phyloP scores from a whole-genome alignment of 2,888 invertebrate genomes.

The Mechanitis mazaeus region DNA sequence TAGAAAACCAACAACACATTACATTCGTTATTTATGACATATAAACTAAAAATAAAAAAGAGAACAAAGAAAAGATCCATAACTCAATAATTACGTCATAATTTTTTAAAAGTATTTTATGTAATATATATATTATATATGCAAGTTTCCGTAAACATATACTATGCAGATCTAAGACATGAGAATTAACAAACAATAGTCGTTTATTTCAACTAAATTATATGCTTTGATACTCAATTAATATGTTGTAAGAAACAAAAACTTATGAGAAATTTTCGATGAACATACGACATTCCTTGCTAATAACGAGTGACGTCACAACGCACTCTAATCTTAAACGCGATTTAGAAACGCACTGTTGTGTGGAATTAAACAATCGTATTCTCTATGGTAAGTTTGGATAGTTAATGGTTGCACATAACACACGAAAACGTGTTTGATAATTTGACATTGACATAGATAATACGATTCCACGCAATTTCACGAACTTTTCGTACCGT shows the following conservation, averaged over 20 bases:
- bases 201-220: conserved; percentile 11
- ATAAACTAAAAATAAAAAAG: background rate
- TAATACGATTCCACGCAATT: no score
- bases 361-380: no score
- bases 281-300: background rate
- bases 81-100: background rate
- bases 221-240: conserved; percentile 7
- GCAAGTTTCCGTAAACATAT: background rate
- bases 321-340: no score
- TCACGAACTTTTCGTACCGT: no score
- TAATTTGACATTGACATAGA: no score
- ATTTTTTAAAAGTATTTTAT: background rate
- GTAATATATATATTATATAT: conserved; percentile 1
- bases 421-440: no score
- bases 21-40: no score
- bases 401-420: no score
- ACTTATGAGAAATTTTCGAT: conserved; percentile 12
- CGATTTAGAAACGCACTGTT: no score
- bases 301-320: no score
- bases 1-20: no score
- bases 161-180: conserved; percentile 9
- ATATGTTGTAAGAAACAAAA: conserved; percentile 6
- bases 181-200: conserved; percentile 18
- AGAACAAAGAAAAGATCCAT: background rate
- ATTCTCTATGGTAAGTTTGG: no score